Evolutionary conservation across 2,888 invertebrate genomes (phyloP).

Genomic region (Arenicola marina): DNA sequence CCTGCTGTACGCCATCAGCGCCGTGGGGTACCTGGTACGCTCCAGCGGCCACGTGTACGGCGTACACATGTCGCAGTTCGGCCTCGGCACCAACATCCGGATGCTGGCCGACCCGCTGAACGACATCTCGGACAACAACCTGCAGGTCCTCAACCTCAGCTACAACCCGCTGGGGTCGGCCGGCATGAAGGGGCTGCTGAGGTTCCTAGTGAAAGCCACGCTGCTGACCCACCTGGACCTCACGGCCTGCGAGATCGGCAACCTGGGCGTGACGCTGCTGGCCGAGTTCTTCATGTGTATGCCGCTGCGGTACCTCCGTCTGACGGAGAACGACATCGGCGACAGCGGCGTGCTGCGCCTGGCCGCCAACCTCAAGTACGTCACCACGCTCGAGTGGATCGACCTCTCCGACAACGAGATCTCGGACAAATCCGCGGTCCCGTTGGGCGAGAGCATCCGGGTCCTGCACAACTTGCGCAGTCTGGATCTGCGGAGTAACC

Average conservation of each 20-base stretch:
- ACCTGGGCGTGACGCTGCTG: conserved; percentile 19
- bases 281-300: conserved; percentile 29
- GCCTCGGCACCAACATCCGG: conserved; percentile 15
- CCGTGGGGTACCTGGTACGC: conserved; percentile 29
- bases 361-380: conserved; percentile 21
- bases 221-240: conserved; percentile 32
- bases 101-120: conserved; percentile 31
- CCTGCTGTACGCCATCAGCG: conserved; percentile 22
- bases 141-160: conserved; percentile 34
- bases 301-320: conserved; percentile 27
- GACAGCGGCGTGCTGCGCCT: conserved; percentile 22
- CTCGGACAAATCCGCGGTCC: conserved; percentile 20
- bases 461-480: conserved; percentile 23
- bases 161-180: conserved; percentile 23
- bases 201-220: conserved; percentile 33
- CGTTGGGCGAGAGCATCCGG: conserved; percentile 15
- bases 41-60: conserved; percentile 25
- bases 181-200: conserved; percentile 22
- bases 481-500: conserved; percentile 27
- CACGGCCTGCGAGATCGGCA: conserved; percentile 21
- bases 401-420: conserved; percentile 28
- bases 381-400: conserved; percentile 30
- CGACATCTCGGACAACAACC: conserved; percentile 31
- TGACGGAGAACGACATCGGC: conserved; percentile 25
- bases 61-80: conserved; percentile 26